Evolutionary conservation across 2,113 vertebrate species (phyloP).

Genomic region (Podarcis raffonei): DNA sequence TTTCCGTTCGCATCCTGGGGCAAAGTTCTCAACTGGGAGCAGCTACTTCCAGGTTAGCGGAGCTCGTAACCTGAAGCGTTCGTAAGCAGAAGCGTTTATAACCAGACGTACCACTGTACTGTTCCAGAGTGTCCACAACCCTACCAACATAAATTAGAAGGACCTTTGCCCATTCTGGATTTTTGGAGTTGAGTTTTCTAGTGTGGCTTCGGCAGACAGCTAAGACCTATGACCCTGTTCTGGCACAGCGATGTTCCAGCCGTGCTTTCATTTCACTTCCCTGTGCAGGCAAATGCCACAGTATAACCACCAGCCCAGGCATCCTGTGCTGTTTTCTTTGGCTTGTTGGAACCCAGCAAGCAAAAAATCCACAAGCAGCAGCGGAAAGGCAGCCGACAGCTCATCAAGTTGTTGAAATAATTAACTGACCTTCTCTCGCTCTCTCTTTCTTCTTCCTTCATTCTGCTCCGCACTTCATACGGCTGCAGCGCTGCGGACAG

Average conservation of each 20-base stretch:
- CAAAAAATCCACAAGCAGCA: background rate
- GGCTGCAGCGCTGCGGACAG: background rate
- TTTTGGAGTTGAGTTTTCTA: no score
- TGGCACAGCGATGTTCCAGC: background rate
- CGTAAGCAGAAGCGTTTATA: no score
- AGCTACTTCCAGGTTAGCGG: no score
- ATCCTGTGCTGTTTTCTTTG: background rate
- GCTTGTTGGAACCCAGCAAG: background rate
- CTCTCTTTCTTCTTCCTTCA: background rate
- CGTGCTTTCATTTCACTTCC: background rate
- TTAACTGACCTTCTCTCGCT: background rate
- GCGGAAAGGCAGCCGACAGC: background rate
- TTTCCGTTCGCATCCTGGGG: no score
- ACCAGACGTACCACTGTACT: no score
- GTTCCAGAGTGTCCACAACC: no score
- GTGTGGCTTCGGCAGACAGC: no score
- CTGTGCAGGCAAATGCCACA: background rate
- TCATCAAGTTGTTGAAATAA: background rate
- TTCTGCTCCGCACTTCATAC: background rate
- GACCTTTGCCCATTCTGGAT: no score
- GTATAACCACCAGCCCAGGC: background rate
- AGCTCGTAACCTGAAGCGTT: no score
- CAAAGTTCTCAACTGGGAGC: no score
- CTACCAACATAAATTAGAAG: no score
- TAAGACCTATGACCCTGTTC: no score